These are phyloP conservation scores for Lapara coniferarum DNA, from an alignment of 2,888 invertebrate species.

Conservation along the genomic window DNA sequence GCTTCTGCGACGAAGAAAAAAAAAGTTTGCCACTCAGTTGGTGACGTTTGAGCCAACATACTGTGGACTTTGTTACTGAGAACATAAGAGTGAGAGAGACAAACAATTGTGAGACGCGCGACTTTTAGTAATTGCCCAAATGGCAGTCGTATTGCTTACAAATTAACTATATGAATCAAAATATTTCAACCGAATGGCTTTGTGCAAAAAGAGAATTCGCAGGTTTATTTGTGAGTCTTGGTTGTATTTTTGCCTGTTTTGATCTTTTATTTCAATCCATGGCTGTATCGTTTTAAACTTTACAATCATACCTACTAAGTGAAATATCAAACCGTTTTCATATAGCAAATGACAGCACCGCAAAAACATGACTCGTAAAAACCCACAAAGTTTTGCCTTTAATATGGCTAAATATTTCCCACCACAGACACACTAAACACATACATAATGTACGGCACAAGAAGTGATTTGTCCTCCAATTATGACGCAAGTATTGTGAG, in stretches of 20 bases:
- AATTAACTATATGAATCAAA: constrained; percentile 26
- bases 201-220: constrained; percentile 1
- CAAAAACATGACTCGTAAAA: background rate
- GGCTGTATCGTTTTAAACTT: too few species aligned
- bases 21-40: constrained; percentile 68
- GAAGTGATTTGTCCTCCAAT: background rate
- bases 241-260: background rate
- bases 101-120: constrained; percentile 39
- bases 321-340: too few species aligned
- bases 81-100: constrained; percentile 42
- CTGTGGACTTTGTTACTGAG: constrained; percentile 44
- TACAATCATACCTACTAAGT: too few species aligned
- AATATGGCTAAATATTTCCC: background rate
- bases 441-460: background rate
- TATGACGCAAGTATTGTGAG: constrained; percentile 1
- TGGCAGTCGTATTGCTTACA: constrained; percentile 19
- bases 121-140: constrained; percentile 50
- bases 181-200: constrained; percentile 17
- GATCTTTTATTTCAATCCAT: background rate
- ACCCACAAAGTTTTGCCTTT: background rate
- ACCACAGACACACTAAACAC: background rate
- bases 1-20: constrained; percentile 62
- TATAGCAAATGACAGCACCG: too few species aligned
- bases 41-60: constrained; percentile 45
- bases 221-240: background rate